Conservation (phyloP, 1,140 invertebrate genomes). For the Drosophila oshimai region DNA sequence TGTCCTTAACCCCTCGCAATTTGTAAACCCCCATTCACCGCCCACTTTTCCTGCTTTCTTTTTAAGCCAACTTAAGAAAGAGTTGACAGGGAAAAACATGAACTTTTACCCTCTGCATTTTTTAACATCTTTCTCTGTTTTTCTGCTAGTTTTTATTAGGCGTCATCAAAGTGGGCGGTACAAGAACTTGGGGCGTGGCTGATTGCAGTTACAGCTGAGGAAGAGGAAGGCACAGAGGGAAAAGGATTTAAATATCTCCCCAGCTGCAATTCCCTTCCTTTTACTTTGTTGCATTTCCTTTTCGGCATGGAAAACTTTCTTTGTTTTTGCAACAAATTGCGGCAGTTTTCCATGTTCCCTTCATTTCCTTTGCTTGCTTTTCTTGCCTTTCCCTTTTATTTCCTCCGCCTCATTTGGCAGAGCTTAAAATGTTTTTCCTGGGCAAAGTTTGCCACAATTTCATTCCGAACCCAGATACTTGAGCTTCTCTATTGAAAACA, state of each 20-base stretch:
- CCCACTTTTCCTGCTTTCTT: not conserved
- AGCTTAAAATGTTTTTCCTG: constrained; percentile 21
- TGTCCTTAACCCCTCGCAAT: not conserved
- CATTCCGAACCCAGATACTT: not conserved
- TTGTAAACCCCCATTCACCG: not conserved
- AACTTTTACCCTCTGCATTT: not conserved
- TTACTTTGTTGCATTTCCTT: constrained; percentile 50
- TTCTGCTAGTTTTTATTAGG: constrained; percentile 3
- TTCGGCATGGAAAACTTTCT: constrained; percentile 28
- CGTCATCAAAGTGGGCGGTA: constrained; percentile 16
- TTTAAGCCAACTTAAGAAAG: not conserved
- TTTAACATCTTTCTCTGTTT: not conserved
- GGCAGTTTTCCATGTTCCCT: constrained; percentile 34
- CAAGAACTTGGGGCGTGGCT: constrained; percentile 6
- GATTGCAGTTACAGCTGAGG: constrained; percentile 23
- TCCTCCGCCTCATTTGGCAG: constrained; percentile 22
- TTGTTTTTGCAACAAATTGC: constrained; percentile 67
- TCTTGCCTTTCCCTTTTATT: not conserved
- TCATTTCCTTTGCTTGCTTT: constrained; percentile 24
- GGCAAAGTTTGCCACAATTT: constrained; percentile 3
- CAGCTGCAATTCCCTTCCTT: constrained; percentile 1
- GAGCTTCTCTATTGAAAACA: not conserved
- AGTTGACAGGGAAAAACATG: constrained; percentile 9
- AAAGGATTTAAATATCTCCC: constrained; percentile 45
- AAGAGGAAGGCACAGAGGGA: not conserved